These are phyloP conservation scores for Misgurnus mizolepis DNA, from an alignment of 2,113 vertebrate genomes.

Conservation along the genomic window DNA sequence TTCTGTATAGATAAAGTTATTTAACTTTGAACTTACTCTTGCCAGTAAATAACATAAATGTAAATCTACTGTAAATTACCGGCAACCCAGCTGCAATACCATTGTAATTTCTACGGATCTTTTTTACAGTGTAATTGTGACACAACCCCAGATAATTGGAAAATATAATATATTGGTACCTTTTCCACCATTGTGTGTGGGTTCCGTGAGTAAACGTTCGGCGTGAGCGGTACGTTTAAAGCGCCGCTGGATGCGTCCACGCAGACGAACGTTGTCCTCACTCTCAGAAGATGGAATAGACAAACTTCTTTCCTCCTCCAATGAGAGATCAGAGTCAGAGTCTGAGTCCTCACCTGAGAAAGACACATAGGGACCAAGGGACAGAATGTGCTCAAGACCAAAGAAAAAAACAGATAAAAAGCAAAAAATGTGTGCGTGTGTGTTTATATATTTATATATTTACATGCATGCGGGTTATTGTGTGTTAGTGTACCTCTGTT, in stretches of 20 bases:
- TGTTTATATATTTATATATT: constrained; percentile 24
- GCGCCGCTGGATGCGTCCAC: constrained; percentile 88
- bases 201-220: constrained; percentile 90
- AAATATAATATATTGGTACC: constrained; percentile 67
- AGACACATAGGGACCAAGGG: background rate
- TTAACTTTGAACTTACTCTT: no score
- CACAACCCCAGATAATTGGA: background rate
- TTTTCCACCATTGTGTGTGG: constrained; percentile 84
- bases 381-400: background rate
- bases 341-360: constrained; percentile 89
- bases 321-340: constrained; percentile 92
- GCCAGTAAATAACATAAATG: no score
- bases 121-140: no score
- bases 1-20: no score
- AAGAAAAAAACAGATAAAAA: background rate
- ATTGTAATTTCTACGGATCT: no score
- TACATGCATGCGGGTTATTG: constrained; percentile 31
- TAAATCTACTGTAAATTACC: no score
- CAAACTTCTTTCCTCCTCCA: constrained; percentile 93
- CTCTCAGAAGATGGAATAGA: constrained; percentile 97
- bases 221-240: constrained; percentile 90
- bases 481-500: constrained; percentile 81
- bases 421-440: background rate
- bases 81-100: no score
- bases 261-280: constrained; percentile 90